These are phyloP conservation scores for Drosophila pandora DNA, from an alignment of 1,140 invertebrate genomes.

Conservation along the genomic window DNA sequence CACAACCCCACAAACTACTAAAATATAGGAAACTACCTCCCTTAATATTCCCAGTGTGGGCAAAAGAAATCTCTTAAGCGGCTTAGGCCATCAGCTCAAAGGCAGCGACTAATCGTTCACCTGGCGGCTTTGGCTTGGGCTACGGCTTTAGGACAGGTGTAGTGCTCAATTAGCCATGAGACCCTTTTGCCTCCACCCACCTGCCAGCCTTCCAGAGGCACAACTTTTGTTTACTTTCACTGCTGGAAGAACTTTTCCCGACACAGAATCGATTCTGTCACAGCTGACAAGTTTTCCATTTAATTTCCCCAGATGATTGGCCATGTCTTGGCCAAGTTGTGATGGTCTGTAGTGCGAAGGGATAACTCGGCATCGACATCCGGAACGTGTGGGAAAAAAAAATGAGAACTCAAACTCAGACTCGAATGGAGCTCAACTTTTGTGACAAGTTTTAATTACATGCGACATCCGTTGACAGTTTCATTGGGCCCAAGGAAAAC, in stretches of 20 bases:
- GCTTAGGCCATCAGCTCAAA: constrained; percentile 42
- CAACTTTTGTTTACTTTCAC: constrained; percentile 39
- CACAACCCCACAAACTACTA: no score
- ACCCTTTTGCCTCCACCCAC: background rate
- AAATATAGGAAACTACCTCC: no score
- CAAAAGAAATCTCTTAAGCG: constrained; percentile 43
- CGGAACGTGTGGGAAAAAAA: constrained; percentile 55
- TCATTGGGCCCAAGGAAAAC: constrained; percentile 36
- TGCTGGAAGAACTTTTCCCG: constrained; percentile 20
- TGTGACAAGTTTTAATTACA: constrained; percentile 80
- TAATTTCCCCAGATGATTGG: constrained; percentile 66
- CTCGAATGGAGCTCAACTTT: constrained; percentile 33
- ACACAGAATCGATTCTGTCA: constrained; percentile 37
- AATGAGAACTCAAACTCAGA: background rate
- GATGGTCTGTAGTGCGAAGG: constrained; percentile 24
- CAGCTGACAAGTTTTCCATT: constrained; percentile 46
- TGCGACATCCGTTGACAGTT: constrained; percentile 53
- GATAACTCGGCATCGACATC: constrained; percentile 40
- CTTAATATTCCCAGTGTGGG: constrained; percentile 12
- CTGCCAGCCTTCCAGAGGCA: background rate
- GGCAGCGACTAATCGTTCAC: constrained; percentile 48
- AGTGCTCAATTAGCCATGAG: constrained; percentile 48
- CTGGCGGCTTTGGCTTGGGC: constrained; percentile 21
- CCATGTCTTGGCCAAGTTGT: constrained; percentile 6
- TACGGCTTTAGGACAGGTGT: constrained; percentile 33